Conservation (phyloP, 2,888 invertebrate genomes). For the Anorthoa munda region DNA sequence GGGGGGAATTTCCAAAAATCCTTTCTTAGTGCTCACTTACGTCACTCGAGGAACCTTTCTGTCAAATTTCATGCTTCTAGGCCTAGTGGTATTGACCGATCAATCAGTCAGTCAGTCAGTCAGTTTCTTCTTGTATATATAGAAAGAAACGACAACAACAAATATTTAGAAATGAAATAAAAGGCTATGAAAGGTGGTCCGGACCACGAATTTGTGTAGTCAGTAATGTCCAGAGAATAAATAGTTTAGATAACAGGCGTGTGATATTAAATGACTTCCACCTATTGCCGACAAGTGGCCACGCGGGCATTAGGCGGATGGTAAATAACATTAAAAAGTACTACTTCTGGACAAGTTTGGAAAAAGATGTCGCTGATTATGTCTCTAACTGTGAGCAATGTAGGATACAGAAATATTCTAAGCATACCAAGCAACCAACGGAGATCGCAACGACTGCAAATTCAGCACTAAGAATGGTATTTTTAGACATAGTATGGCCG, state of each 20-base stretch:
- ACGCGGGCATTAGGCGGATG: slow-evolving; percentile 21
- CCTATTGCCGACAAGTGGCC: slow-evolving; percentile 27
- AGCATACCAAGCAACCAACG: slow-evolving; percentile 19
- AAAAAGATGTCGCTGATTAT: slow-evolving; percentile 23
- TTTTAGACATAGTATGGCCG: slow-evolving; percentile 21
- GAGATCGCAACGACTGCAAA: slow-evolving; percentile 20
- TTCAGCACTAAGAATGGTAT: slow-evolving; percentile 19
- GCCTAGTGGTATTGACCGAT: too few species aligned
- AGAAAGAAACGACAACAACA: background rate
- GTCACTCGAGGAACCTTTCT: too few species aligned
- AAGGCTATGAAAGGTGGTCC: background rate
- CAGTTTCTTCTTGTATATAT: too few species aligned
- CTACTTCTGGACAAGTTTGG: background rate
- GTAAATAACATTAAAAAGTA: slow-evolving; percentile 16
- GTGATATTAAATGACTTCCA: slow-evolving; percentile 31
- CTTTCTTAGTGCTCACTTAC: too few species aligned
- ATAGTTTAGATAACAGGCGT: background rate
- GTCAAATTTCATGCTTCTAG: too few species aligned
- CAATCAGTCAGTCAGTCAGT: too few species aligned
- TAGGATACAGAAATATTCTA: slow-evolving; percentile 22
- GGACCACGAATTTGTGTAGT: slow-evolving; percentile 7
- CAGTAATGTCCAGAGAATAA: background rate
- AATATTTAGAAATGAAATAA: slow-evolving; percentile 5
- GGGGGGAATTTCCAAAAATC: too few species aligned
- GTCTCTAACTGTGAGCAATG: slow-evolving; percentile 26